Percentiles rank a stretch among this genome's conserved stretches.
Conservation (phyloP, 2,113 vertebrate species). For the Urocynchramus pylzowi region DNA sequence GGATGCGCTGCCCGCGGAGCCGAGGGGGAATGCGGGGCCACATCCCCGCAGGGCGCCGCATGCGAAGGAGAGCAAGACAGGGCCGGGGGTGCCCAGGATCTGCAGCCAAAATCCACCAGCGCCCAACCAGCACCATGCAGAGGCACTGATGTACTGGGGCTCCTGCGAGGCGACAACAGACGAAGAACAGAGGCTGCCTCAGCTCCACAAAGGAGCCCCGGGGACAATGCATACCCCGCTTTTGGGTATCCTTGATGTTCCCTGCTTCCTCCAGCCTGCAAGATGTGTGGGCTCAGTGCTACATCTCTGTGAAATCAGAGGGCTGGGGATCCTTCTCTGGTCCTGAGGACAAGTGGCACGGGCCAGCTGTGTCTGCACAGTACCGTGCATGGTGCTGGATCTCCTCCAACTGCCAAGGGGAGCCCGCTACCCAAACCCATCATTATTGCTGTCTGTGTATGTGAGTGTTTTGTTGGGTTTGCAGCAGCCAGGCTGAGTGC, state of each 20-base stretch:
- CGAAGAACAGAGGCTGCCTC: not conserved
- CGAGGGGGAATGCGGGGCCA: not conserved
- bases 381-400: accelerated
- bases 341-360: not conserved
- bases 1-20: not conserved
- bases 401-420: not conserved
- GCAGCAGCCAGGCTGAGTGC: not conserved
- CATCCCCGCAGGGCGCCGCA: not conserved
- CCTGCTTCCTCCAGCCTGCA: not conserved
- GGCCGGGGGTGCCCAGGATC: not conserved
- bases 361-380: not conserved
- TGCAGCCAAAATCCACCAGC: not conserved
- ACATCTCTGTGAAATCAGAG: not conserved
- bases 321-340: not conserved
- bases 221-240: not conserved
- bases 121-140: not conserved
- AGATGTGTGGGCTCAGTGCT: not conserved
- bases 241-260: not conserved
- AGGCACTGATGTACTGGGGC: not conserved
- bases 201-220: not conserved
- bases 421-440: not conserved
- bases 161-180: not conserved
- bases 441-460: not conserved
- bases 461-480: not conserved
- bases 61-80: not conserved